Evolutionary conservation across 2,888 invertebrate species (phyloP).

Genomic region (Agonum fuliginosum): DNA sequence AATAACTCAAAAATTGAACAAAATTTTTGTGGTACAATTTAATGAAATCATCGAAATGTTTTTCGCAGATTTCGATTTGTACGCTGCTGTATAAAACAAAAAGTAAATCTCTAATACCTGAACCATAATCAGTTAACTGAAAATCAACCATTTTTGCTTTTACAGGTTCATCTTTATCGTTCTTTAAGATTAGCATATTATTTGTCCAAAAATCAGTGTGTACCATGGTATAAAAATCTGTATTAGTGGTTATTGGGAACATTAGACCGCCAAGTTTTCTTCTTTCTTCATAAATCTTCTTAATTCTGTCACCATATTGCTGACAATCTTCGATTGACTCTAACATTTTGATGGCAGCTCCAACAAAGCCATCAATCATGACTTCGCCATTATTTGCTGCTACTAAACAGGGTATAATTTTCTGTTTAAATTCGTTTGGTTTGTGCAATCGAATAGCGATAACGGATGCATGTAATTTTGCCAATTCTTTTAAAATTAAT

Average conservation of each 20-base stretch:
- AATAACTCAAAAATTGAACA: constrained; percentile 70
- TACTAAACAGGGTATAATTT: constrained; percentile 70
- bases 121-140: constrained; percentile 75
- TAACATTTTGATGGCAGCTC: constrained; percentile 65
- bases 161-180: constrained; percentile 70
- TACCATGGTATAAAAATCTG: constrained; percentile 70
- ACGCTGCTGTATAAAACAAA: constrained; percentile 77
- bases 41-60: constrained; percentile 74
- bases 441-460: constrained; percentile 74
- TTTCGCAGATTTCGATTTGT: constrained; percentile 70
- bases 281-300: constrained; percentile 65
- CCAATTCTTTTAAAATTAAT: constrained; percentile 73
- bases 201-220: constrained; percentile 79
- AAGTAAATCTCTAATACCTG: constrained; percentile 74
- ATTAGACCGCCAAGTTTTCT: constrained; percentile 34
- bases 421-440: constrained; percentile 71
- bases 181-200: constrained; percentile 76
- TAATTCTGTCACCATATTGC: constrained; percentile 66
- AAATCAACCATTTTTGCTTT: constrained; percentile 78
- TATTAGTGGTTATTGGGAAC: constrained; percentile 45
- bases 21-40: constrained; percentile 75
- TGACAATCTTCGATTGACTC: constrained; percentile 65
- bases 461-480: constrained; percentile 76
- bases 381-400: constrained; percentile 39
- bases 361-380: constrained; percentile 57